Base-by-base conservation (phyloP, 2,113 vertebrate genomes). In the Ptilorrhoa leucosticta region DNA sequence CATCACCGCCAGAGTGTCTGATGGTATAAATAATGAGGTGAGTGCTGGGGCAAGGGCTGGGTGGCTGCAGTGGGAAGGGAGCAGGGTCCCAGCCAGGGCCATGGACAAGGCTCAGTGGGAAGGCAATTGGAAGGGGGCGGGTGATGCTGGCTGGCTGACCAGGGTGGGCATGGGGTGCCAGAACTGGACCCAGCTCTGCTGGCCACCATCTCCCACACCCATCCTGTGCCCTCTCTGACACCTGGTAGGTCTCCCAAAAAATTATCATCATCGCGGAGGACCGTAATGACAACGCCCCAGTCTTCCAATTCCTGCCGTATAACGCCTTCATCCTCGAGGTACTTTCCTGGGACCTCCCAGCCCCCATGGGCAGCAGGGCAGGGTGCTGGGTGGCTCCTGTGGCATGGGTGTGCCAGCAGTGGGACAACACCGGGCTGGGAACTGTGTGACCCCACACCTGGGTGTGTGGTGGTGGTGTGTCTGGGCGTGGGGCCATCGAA, bases 201-300 rank as follows among this genome's bases (percentile, higher is more conserved):
- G 5, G 30, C 15, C 22, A 37, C 48, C 47, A 22, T 28, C 14
- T 70, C 54, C 27, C 2, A 6, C 16, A 23, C 24, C 19, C 33
- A 54, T 15, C 18, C 35, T 14, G 6, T 2, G 1, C 17, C 16
- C 15, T 81, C 60, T 50, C 64, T 87, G 42, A 58, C 39, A 69
- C 40, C 19, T 1, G 39, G 4, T 9, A 97, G 96, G 24, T 92
- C 69, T n/a, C 60, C 44, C n/a, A 0, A 37, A 93, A 7, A 37
- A 15, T 97, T 1, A 24, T 77, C 0, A 2, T 97, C 95, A 95
- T 97, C 2, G 95, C 96, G 77, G 94, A 97, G 11, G 96, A 97
- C 33, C 64, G 96, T n/a, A 97, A 97, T 0, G 96, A 97, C 96
- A 97, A 97, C 0, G 86, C 89, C 26, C 96, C 96, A 0, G 60